Percentiles rank a stretch among this genome's conserved stretches.
phyloP scores from a whole-genome alignment of 2,888 invertebrate species.

The Agriopis marginaria region DNA sequence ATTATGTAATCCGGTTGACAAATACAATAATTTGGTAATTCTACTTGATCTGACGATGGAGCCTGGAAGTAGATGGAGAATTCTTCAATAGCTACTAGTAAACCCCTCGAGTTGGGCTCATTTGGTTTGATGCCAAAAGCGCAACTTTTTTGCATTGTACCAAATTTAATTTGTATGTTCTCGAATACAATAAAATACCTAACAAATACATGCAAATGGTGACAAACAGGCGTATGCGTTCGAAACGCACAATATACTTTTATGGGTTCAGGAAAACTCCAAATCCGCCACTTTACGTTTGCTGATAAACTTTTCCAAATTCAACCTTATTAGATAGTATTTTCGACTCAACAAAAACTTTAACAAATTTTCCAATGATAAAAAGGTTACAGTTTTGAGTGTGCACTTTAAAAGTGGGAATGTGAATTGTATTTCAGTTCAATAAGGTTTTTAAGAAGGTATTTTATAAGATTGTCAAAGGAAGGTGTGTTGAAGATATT shows the following conservation, averaged over 20 bases:
- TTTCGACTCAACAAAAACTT: slow-evolving; percentile 22
- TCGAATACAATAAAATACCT: slow-evolving; percentile 13
- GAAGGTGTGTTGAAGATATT: slow-evolving; percentile 69
- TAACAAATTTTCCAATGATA: not conserved
- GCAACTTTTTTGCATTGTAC: not conserved
- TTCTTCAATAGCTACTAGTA: too few species aligned
- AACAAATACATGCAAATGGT: slow-evolving; percentile 79
- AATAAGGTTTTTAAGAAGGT: slow-evolving; percentile 33
- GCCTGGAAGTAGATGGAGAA: too few species aligned
- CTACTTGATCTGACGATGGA: too few species aligned
- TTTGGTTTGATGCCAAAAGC: not conserved
- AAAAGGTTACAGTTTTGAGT: not conserved
- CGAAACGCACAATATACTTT: slow-evolving; percentile 85
- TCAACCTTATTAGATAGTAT: slow-evolving; percentile 36
- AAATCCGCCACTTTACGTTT: slow-evolving; percentile 55
- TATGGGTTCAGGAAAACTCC: slow-evolving; percentile 79
- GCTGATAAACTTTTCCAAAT: slow-evolving; percentile 34
- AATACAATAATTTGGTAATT: too few species aligned
- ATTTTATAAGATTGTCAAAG: slow-evolving; percentile 23
- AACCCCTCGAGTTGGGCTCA: too few species aligned
- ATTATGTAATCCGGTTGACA: too few species aligned
- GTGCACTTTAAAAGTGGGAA: slow-evolving; percentile 29
- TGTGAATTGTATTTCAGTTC: slow-evolving; percentile 45
- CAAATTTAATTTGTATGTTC: slow-evolving; percentile 1
- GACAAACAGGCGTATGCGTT: slow-evolving; percentile 82